Evolutionary conservation across 2,797 vertebrate genomes (phyloP).

Genomic region (Danio kyathit): DNA sequence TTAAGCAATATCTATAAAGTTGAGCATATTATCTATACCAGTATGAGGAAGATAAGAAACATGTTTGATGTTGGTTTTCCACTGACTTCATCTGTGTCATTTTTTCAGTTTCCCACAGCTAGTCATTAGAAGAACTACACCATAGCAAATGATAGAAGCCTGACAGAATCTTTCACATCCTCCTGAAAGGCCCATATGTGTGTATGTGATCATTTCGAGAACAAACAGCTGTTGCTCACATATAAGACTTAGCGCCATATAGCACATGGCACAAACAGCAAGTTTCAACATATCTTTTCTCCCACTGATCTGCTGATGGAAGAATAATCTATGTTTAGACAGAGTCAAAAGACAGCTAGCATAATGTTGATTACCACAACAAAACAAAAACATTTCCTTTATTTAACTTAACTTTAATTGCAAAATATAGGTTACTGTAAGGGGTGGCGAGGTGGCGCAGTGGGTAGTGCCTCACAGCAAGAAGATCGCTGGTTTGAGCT

Average conservation of each 20-base stretch:
- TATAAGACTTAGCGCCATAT: neutral
- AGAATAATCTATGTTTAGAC: neutral
- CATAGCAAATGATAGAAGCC: slow-evolving; percentile 4
- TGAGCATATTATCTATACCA: neutral
- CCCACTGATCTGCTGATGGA: neutral
- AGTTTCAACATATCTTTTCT: neutral
- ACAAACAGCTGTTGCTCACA: slow-evolving; percentile 38
- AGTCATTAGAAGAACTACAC: slow-evolving; percentile 20
- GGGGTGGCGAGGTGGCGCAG: too few species aligned
- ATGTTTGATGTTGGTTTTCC: slow-evolving; percentile 16
- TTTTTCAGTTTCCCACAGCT: slow-evolving; percentile 19
- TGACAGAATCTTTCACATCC: slow-evolving; percentile 21
- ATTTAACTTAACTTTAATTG: too few species aligned
- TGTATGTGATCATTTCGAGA: neutral
- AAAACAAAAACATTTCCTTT: too few species aligned
- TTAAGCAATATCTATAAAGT: neutral
- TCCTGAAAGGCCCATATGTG: slow-evolving; percentile 26
- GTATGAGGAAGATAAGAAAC: neutral
- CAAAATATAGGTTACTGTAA: neutral
- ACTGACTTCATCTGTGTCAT: slow-evolving; percentile 17
- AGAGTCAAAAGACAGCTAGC: neutral
- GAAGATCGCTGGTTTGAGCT: too few species aligned
- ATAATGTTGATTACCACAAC: neutral
- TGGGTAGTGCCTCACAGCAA: too few species aligned
- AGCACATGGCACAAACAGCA: neutral